Evolutionary conservation across 2,113 vertebrate genomes (phyloP), one percentile per base, ranked within the genome.

Genomic region (Prolemur simus): DNA sequence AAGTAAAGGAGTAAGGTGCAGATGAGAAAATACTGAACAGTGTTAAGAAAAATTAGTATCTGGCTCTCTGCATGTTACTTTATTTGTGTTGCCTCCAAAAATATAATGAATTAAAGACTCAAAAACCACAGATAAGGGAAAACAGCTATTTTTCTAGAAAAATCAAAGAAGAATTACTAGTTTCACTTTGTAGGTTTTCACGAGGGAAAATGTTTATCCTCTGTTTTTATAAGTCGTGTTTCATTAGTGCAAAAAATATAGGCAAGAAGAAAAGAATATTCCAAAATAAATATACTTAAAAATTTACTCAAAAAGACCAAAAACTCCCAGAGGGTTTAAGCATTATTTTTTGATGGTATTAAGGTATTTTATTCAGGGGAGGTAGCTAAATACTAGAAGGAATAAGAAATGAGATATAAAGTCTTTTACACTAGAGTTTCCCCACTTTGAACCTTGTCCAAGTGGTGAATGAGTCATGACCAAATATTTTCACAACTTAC

Each of bases 401-500:
- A 58, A 64, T 34, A 27, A 92, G 37, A 74, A 66, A 88, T 25
- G 49, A 29, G 10, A 56, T 21, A 54, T 17, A 37, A 63, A 52
- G 27, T 58, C 42, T 20, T 42, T 68, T 42, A 39, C 23, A 10
- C 21, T 71, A 69, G 12, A 80, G 63, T 42, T 54, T 86, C 34
- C 42, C 29, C 9, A 14, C 87, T 92, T 89, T 92, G 93, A 96
- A 80, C 34, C 42, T 74, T 63, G 49, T 94, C 94, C 93, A 96
- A 96, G 86, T 54, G 37, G 49, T 86, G 78, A 87, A 47, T 96
- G 87, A 97, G 84, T 95, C 87, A 94, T 89, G 27, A 87, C 17
- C 45, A 80, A 94, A 92, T 96, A 77, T 94, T 97, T 96, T 87
- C 56, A 92, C 76, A 95, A 39, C 74, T 68, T 92, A 64, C 80